These are phyloP conservation scores for Nasua narica DNA, from an alignment of 2,797 vertebrate genomes.

Conservation along the genomic window DNA sequence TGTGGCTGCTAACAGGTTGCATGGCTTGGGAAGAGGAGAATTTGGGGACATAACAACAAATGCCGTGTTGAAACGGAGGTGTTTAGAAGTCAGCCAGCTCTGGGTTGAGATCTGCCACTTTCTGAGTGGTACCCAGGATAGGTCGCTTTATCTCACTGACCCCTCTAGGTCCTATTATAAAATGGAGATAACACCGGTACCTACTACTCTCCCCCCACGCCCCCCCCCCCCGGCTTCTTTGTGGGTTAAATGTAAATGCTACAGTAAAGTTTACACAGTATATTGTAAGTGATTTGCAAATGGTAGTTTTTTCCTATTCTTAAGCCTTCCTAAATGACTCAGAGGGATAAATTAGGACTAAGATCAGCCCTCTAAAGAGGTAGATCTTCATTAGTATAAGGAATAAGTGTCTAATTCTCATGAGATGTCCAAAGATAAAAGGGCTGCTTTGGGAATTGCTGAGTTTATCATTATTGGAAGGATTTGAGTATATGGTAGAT, in stretches of 20 bases:
- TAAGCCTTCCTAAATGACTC: not conserved
- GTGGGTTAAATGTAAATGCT: not conserved
- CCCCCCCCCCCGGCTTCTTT: fast-evolving
- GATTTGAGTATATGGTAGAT: not conserved
- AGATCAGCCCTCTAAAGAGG: not conserved
- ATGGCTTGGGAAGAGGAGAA: not conserved
- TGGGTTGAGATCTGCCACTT: not conserved
- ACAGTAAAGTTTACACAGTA: not conserved
- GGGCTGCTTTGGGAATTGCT: not conserved
- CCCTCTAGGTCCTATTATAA: not conserved
- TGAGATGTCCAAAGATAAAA: not conserved
- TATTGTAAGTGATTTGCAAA: not conserved
- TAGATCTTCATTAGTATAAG: not conserved
- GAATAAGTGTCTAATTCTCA: not conserved
- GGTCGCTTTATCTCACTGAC: not conserved
- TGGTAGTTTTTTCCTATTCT: not conserved
- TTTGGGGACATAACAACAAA: not conserved
- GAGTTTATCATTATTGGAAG: not conserved
- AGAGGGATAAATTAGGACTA: not conserved
- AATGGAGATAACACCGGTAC: not conserved
- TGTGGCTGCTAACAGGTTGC: not conserved
- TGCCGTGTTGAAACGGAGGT: not conserved
- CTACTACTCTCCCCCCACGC: fast-evolving
- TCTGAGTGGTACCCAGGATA: not conserved
- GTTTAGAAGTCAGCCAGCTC: not conserved